A percentile compares a stretch with the other conserved stretches of the same genome.
Evolutionary conservation across 2,797 vertebrate genomes (phyloP).

Genomic region (Erethizon dorsatum): DNA sequence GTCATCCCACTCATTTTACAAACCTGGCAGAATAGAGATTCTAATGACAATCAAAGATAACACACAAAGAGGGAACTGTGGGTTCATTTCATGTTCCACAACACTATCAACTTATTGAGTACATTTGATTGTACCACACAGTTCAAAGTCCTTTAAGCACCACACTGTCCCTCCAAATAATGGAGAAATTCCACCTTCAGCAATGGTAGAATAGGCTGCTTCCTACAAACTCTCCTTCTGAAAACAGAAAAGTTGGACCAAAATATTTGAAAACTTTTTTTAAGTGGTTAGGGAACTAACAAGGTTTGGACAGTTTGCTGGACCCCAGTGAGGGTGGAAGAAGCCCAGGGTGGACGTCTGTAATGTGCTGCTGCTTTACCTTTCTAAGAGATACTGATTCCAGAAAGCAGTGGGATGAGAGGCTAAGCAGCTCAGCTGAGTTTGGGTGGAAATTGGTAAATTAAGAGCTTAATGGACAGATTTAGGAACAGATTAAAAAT

Average conservation of each 20-base stretch:
- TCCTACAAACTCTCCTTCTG: neutral
- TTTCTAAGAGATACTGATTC: conserved; percentile 24
- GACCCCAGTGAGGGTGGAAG: neutral
- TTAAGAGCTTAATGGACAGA: neutral
- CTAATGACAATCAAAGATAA: conserved; percentile 10
- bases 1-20: neutral
- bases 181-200: conserved; percentile 20
- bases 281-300: neutral
- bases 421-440: neutral
- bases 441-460: conserved; percentile 47
- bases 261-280: conserved; percentile 34
- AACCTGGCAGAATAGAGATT: conserved; percentile 38
- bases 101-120: conserved; percentile 2
- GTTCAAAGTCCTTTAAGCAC: conserved; percentile 9
- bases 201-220: neutral
- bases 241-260: neutral
- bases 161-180: neutral
- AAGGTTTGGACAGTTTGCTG: neutral
- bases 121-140: conserved; percentile 10
- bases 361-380: neutral
- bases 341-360: neutral
- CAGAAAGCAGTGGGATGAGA: conserved; percentile 31
- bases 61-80: neutral
- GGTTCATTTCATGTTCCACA: neutral
- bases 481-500: conserved; percentile 40